Conservation (phyloP, 2,797 vertebrate genomes). For the Micromesistius poutassou region DNA sequence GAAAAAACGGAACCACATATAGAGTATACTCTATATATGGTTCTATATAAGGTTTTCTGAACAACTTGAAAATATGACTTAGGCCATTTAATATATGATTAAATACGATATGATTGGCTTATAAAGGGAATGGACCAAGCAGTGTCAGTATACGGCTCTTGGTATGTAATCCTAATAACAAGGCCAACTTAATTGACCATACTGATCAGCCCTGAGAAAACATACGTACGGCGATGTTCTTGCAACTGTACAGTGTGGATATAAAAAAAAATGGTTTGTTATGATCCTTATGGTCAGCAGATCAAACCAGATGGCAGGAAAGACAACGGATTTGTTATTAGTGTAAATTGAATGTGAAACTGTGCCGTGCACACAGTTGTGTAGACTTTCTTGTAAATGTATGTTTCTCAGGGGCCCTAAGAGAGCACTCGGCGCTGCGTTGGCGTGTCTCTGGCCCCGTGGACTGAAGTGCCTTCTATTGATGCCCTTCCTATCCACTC, state of each 20-base stretch:
- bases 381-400: slow-evolving; percentile 34
- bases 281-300: slow-evolving; percentile 28
- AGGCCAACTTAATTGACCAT: slow-evolving; percentile 41
- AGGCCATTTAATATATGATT: no score
- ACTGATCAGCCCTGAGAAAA: slow-evolving; percentile 45
- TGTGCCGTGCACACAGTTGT: slow-evolving; percentile 16
- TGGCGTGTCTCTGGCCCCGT: slow-evolving; percentile 40
- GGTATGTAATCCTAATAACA: slow-evolving; percentile 46
- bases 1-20: no score
- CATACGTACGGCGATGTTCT: slow-evolving; percentile 35
- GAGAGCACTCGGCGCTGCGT: slow-evolving; percentile 13
- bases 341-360: slow-evolving; percentile 34
- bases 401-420: slow-evolving; percentile 37
- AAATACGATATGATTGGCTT: slow-evolving; percentile 7
- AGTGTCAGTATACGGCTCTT: slow-evolving; percentile 17
- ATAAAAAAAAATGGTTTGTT: slow-evolving; percentile 18
- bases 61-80: no score
- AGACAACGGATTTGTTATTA: slow-evolving; percentile 45
- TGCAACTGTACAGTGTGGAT: slow-evolving; percentile 30
- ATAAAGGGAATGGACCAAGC: slow-evolving; percentile 29
- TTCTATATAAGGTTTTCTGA: no score
- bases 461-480: slow-evolving; percentile 36
- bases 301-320: slow-evolving; percentile 55
- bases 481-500: slow-evolving; percentile 37
- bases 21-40: no score